A percentile compares a stretch with the other conserved stretches of the same genome.
phyloP scores from a whole-genome alignment of 2,888 invertebrate genomes.

The Dynastes grantii region DNA sequence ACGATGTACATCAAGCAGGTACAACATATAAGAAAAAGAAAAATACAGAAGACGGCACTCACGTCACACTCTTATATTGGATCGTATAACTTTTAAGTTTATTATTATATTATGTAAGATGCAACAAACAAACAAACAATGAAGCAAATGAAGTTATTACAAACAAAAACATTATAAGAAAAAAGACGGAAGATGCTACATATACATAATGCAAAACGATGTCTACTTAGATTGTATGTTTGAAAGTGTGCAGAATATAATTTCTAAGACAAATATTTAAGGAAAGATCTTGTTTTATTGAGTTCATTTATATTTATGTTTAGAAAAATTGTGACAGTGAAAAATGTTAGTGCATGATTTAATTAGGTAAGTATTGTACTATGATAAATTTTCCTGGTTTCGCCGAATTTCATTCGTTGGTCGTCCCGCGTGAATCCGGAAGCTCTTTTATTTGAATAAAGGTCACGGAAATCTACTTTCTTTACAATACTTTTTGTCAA shows the following conservation, averaged over 20 bases:
- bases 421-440: too few relatives aligned
- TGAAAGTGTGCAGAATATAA: constrained; percentile 50
- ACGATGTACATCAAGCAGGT: not conserved
- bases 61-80: not conserved
- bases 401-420: too few relatives aligned
- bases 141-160: not conserved
- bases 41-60: not conserved
- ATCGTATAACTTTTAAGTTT: not conserved
- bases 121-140: not conserved
- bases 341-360: too few relatives aligned
- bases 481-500: too few relatives aligned
- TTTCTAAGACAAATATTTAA: constrained; percentile 33
- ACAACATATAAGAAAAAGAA: not conserved
- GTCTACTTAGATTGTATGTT: constrained; percentile 44
- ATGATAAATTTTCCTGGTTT: too few relatives aligned
- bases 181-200: not conserved
- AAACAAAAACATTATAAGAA: not conserved
- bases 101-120: not conserved
- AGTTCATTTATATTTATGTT: too few relatives aligned
- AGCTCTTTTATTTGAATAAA: too few relatives aligned
- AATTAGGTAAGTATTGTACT: too few relatives aligned
- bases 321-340: too few relatives aligned
- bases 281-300: not conserved
- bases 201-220: not conserved
- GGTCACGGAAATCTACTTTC: too few relatives aligned